A percentile compares a stretch with the other conserved stretches of the same genome.
Conservation (phyloP, 2,797 vertebrate species). For the Sardinella longiceps region DNA sequence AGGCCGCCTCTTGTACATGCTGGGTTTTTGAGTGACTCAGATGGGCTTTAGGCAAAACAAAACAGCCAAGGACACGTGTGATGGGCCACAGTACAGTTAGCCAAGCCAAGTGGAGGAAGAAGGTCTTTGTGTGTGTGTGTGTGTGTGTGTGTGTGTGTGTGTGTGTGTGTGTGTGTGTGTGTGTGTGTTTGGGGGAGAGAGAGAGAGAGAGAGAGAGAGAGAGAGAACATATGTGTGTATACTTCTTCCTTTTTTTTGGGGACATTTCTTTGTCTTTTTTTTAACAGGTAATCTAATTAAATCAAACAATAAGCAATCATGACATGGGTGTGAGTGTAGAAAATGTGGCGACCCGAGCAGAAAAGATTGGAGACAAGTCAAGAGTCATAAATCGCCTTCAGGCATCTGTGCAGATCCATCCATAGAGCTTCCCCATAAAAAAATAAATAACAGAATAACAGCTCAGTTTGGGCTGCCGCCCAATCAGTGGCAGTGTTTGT, state of each 20-base stretch:
- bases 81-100: not conserved
- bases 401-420: not conserved
- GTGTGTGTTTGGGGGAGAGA: not conserved
- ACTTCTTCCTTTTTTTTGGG: not conserved
- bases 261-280: not conserved
- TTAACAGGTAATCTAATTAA: not conserved
- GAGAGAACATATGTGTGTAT: too few relatives aligned
- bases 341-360: not conserved
- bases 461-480: not conserved
- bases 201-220: too few relatives aligned
- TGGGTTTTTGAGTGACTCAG: not conserved
- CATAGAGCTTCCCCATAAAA: not conserved
- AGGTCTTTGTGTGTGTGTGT: not conserved
- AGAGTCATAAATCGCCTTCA: not conserved
- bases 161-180: not conserved
- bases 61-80: not conserved
- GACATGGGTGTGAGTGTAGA: not conserved
- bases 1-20: not conserved
- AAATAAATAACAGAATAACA: not conserved
- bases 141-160: not conserved
- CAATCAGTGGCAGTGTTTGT: not conserved
- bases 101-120: not conserved
- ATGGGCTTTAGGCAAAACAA: not conserved
- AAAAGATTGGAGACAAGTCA: not conserved
- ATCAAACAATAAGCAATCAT: not conserved